Evolutionary conservation across 2,113 vertebrate species (phyloP), one percentile per base, ranked within the genome.

Genomic region (Sigmodon hispidus): DNA sequence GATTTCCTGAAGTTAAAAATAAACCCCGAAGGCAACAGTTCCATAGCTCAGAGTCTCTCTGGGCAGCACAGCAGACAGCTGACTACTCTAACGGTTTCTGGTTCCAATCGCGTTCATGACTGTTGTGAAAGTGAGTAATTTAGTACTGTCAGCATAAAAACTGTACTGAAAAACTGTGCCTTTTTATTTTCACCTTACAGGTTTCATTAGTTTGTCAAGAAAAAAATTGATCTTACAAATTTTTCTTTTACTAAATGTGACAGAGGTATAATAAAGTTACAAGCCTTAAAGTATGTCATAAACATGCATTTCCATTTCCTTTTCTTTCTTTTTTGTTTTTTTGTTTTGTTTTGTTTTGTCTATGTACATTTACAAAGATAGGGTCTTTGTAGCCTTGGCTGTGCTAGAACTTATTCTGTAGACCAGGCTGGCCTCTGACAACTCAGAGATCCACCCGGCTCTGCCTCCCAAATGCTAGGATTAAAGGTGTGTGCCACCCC

Each of bases 101-200:
- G 29, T 13, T 43, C 48, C 48, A 92, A 31, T 1, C 36, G 81
- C 40, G 31, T 72, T 83, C 19, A 86, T 7, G 24, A 63, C 34
- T 61, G 76, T 93, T 45, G 19, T 5, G 29, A 95, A 95, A 8
- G n/a, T 81, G 34, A 52, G 63, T 57, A 87, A 73, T 79, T 50
- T 45, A 91, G 61, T 77, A 87, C 91, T 77, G 34, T 87, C n/a
- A 95, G 50, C 75, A 93, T 57, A 90, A 90, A 95, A 80, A 43
- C 0, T 61, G 3, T 43, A 13, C 31, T 1, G 1, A 50, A 17
- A 19, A 70, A 34, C 4, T 21, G 90, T 83, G 67, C 34, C 36
- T 61, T 81, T 72, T 90, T 19, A 67, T 81, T 85, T 59, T 94
- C n/a, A 86, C 43, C 36, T 90, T 87, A 48, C 0, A 87, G 9